These are phyloP conservation scores for Sebastiscus albofasciatus DNA, from an alignment of 2,797 vertebrate species.

Conservation along the genomic window DNA sequence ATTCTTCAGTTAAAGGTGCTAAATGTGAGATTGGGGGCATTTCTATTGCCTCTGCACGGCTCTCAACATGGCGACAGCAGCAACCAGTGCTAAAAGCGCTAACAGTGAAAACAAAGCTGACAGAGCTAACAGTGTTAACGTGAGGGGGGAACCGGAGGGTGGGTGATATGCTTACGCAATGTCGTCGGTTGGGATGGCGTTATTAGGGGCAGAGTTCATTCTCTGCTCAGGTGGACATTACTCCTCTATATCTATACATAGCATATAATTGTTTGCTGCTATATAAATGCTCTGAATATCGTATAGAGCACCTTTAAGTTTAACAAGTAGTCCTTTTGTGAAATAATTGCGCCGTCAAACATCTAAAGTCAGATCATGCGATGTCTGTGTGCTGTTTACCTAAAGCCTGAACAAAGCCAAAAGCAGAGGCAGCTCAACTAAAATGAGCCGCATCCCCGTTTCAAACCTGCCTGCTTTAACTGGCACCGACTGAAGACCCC, in stretches of 20 bases:
- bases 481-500: slow-evolving; percentile 44
- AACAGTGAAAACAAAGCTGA: background rate
- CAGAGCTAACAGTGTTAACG: background rate
- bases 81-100: background rate
- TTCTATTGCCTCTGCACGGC: no score
- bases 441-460: slow-evolving; percentile 35
- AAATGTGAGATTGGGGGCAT: background rate
- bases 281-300: background rate
- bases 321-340: slow-evolving; percentile 33
- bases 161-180: no score
- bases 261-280: background rate
- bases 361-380: slow-evolving; percentile 18
- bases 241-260: background rate
- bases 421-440: slow-evolving; percentile 19
- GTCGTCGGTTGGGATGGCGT: background rate
- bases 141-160: no score
- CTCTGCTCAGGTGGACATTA: background rate
- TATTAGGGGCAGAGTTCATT: background rate
- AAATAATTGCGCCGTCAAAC: slow-evolving; percentile 20
- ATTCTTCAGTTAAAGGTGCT: background rate
- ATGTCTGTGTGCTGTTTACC: slow-evolving; percentile 46
- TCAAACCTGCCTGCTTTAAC: slow-evolving; percentile 50
- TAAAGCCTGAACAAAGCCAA: slow-evolving; percentile 35
- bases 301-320: slow-evolving; percentile 6
- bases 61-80: background rate